A percentile compares a stretch with the other conserved stretches of the same genome.
Evolutionary conservation across 1,140 invertebrate species (phyloP).

Genomic region (Brachionus rotundiformis): DNA sequence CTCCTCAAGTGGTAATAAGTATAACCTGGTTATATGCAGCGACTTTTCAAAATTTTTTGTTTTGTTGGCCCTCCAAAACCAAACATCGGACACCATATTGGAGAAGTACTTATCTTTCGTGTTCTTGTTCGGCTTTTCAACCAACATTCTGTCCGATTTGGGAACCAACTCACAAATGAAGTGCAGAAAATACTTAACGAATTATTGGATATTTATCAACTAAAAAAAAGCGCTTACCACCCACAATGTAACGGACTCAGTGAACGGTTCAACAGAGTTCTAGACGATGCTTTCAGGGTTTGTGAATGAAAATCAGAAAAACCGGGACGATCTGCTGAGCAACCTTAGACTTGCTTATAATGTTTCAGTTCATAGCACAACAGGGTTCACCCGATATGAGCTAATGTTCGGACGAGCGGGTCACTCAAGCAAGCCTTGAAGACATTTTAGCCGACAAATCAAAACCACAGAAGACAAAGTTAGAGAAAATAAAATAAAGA

Average conservation of each 20-base stretch:
- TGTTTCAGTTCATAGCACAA: neutral
- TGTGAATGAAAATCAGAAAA: neutral
- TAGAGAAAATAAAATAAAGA: neutral
- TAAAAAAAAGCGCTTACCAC: constrained; percentile 54
- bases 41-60: constrained; percentile 63
- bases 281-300: neutral
- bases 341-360: neutral
- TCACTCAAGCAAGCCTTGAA: neutral
- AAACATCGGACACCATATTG: constrained; percentile 59
- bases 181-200: constrained; percentile 54
- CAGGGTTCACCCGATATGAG: neutral
- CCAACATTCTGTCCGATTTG: constrained; percentile 59
- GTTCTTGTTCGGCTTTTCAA: constrained; percentile 58
- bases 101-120: constrained; percentile 58
- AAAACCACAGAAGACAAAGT: neutral
- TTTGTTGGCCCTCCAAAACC: constrained; percentile 59
- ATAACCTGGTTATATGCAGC: constrained; percentile 59
- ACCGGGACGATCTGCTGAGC: constrained; percentile 1
- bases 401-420: neutral
- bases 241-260: constrained; percentile 54
- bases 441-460: neutral
- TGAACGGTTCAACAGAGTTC: constrained; percentile 35
- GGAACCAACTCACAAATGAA: constrained; percentile 55
- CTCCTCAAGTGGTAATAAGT: constrained; percentile 55
- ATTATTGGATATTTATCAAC: constrained; percentile 52